Conservation (phyloP, 2,888 invertebrate species). For the Rhamnusium bicolor region DNA sequence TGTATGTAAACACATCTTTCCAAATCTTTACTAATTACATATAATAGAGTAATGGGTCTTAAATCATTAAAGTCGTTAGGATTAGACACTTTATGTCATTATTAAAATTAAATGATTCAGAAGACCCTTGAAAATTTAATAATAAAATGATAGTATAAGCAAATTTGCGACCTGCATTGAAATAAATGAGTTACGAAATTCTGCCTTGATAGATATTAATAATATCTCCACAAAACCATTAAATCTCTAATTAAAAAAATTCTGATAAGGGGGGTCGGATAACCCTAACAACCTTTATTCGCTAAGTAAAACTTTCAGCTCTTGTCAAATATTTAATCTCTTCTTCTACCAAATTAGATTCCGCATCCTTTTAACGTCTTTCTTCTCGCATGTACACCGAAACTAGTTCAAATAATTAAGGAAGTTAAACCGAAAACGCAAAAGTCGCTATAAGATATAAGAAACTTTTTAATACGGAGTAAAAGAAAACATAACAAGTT, state of each 20-base stretch:
- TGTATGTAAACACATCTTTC: too few species aligned
- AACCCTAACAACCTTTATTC: conserved; percentile 19
- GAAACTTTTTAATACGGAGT: conserved; percentile 17
- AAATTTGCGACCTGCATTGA: too few species aligned
- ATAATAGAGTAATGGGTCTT: too few species aligned
- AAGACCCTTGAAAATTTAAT: too few species aligned
- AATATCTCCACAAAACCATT: not conserved
- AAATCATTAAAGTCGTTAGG: too few species aligned
- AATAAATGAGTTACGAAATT: not conserved
- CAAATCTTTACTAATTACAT: too few species aligned
- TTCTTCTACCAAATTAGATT: conserved; percentile 19
- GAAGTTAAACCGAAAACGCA: conserved; percentile 24
- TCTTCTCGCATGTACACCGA: not conserved
- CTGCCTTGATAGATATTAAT: not conserved
- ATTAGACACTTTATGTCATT: too few species aligned
- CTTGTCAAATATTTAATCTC: conserved; percentile 39
- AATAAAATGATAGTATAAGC: too few species aligned
- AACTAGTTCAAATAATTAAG: conserved; percentile 48
- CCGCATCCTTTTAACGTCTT: conserved; percentile 1
- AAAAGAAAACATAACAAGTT: conserved; percentile 49
- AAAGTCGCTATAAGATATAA: not conserved
- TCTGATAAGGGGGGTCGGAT: not conserved
- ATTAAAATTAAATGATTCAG: too few species aligned
- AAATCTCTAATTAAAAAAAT: conserved; percentile 12
- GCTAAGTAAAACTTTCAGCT: conserved; percentile 31